phyloP scores from a whole-genome alignment of 1,140 invertebrate species.

The Panulirus ornatus region DNA sequence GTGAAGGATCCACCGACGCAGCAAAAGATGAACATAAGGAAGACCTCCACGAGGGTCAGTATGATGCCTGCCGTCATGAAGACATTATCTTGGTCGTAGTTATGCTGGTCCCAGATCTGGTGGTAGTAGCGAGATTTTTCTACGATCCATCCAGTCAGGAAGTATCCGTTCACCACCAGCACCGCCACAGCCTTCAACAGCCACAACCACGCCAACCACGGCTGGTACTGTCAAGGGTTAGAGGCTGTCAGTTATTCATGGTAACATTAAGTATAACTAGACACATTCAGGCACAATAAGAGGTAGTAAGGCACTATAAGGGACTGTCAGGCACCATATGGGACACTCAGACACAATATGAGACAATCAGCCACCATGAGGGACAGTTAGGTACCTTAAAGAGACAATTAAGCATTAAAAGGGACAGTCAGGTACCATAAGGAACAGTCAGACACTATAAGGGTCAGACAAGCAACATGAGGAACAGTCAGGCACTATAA shows the following conservation, averaged over 20 bases:
- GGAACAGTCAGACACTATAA: no score
- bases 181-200: conserved; percentile 65
- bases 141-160: conserved; percentile 63
- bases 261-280: background rate
- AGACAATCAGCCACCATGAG: no score
- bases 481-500: no score
- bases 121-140: conserved; percentile 68
- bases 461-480: no score
- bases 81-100: conserved; percentile 62
- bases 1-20: conserved; percentile 65
- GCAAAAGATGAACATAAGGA: conserved; percentile 67
- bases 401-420: no score
- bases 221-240: conserved; percentile 38
- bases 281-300: background rate
- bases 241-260: background rate
- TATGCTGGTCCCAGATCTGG: conserved; percentile 62
- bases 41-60: conserved; percentile 46
- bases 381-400: no score
- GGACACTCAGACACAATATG: no score
- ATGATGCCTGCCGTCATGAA: conserved; percentile 56
- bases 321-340: background rate
- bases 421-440: no score
- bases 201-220: conserved; percentile 69
- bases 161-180: conserved; percentile 64
- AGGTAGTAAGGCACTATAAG: background rate